Evolutionary conservation across 2,113 vertebrate genomes (phyloP).

Genomic region (Turnix velox): DNA sequence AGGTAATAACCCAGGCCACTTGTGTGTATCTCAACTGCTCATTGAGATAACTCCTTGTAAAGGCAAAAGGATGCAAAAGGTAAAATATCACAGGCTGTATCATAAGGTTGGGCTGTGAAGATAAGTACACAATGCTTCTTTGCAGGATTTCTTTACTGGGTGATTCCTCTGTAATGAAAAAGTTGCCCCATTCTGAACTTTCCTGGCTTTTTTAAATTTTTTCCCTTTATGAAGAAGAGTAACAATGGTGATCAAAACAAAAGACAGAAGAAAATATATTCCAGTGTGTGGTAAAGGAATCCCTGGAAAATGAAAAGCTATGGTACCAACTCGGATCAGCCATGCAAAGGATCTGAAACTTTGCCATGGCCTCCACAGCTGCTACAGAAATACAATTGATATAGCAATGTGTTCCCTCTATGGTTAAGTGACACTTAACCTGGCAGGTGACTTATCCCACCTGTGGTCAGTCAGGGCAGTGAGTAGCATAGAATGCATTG

Average conservation of each 20-base stretch:
- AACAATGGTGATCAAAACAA: conserved; percentile 24
- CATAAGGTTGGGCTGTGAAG: neutral
- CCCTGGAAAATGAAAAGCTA: neutral
- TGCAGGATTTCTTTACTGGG: neutral
- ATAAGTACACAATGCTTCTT: neutral
- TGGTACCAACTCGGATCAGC: neutral
- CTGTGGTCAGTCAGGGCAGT: neutral
- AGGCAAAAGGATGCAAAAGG: neutral
- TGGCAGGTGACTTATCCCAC: neutral
- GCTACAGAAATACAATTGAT: conserved; percentile 16
- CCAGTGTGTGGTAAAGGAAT: neutral
- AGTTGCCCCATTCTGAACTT: conserved; percentile 25
- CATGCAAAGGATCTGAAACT: neutral
- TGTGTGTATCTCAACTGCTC: neutral
- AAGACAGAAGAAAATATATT: neutral
- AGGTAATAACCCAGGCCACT: neutral
- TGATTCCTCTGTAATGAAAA: conserved; percentile 33
- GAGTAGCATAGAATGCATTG: too few relatives aligned
- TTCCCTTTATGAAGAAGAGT: neutral
- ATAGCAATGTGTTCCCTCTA: neutral
- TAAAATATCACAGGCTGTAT: neutral
- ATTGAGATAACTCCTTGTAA: neutral
- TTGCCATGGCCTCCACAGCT: neutral
- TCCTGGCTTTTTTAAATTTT: neutral
- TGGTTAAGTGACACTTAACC: conserved; percentile 3